Base-by-base conservation (phyloP, 37 sponge, comb jelly and placozoan genomes). In the Halisarca cf. caerulea region DNA sequence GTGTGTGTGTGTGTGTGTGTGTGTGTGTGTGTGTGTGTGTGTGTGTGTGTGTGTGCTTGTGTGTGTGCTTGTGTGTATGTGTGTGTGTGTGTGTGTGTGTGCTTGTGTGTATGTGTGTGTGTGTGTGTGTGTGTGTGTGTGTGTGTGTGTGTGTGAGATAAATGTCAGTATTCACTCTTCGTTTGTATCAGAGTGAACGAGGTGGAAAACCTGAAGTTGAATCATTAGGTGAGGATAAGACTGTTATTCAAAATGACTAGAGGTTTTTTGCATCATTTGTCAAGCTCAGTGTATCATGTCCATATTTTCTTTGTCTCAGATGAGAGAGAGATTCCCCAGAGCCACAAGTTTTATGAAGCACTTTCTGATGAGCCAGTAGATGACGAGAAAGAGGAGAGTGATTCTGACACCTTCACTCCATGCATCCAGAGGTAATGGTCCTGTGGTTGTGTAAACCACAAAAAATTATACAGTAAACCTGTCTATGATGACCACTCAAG, bases 141-240 rank as follows among this genome's bases (percentile, higher is more conserved):
- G 51, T 11, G 11, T 47, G 51, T 47, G 11, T 11, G 9, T 47
- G 6, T 11, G 11, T 6, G 6, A 6, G n/a, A n/a, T n/a, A n/a
- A n/a, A n/a, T n/a, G n/a, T n/a, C n/a, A n/a, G n/a, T n/a, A n/a
- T n/a, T n/a, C n/a, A n/a, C n/a, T n/a, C n/a, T n/a, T n/a, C n/a
- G n/a, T n/a, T n/a, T n/a, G n/a, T 14, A 14, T 30, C 24, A 90
- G 90, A 83, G 88, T 69, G 94, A 94, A 36, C 88, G 94, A 39
- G 82, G 85, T 47, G 94, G 94, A 25, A 90, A 90, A 62, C 86
- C 89, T 11, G 84, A 75, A 18, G 89, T 90, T 3, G 91, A 94
- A 82, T 64, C 80, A 47, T 59, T 94, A 4, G 94, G 90, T 93
- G 81, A 33, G 88, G 58, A 58, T 3, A 2, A 1, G 2, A 9